A percentile compares a stretch with the other conserved stretches of the same genome.
phyloP scores from a whole-genome alignment of 64 coral and sea anemone species.

The Pocillopora verrucosa region DNA sequence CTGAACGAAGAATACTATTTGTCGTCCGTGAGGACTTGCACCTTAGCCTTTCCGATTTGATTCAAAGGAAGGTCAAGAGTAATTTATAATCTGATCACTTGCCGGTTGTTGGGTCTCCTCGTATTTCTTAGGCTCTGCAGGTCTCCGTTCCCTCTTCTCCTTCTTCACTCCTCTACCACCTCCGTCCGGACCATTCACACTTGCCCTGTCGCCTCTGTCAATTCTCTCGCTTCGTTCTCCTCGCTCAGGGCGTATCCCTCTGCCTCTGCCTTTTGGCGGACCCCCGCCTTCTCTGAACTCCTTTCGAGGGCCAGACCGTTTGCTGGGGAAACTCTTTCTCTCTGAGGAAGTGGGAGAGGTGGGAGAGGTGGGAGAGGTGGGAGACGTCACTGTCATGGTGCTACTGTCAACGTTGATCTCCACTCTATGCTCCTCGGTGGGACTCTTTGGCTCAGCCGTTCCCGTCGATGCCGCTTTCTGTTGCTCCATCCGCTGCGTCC shows the following conservation, averaged over 20 bases:
- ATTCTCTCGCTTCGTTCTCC: constrained; percentile 48
- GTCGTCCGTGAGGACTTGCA: too few relatives aligned
- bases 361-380: constrained; percentile 52
- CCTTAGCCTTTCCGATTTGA: not conserved
- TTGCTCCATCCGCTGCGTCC: constrained; percentile 74
- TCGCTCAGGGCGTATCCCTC: constrained; percentile 71
- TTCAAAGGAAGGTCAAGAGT: not conserved
- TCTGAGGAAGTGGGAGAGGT: constrained; percentile 57
- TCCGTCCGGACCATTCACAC: constrained; percentile 26
- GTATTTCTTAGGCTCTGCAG: constrained; percentile 67
- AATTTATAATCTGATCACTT: constrained; percentile 12
- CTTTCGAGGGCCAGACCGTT: constrained; percentile 27
- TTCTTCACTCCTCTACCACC: constrained; percentile 49
- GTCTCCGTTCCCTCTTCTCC: constrained; percentile 70
- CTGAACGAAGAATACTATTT: too few relatives aligned
- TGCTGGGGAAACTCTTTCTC: constrained; percentile 51
- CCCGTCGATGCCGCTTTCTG: constrained; percentile 69
- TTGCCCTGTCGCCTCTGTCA: constrained; percentile 24
- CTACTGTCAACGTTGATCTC: constrained; percentile 27
- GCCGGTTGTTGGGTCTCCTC: constrained; percentile 64
- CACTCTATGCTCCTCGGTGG: constrained; percentile 23
- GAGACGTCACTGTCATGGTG: constrained; percentile 43
- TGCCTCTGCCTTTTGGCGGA: constrained; percentile 9
- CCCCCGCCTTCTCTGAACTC: constrained; percentile 48
- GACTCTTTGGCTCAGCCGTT: constrained; percentile 6